Base-by-base conservation (phyloP, 2,797 vertebrate species). In the Mastacembelus armatus region DNA sequence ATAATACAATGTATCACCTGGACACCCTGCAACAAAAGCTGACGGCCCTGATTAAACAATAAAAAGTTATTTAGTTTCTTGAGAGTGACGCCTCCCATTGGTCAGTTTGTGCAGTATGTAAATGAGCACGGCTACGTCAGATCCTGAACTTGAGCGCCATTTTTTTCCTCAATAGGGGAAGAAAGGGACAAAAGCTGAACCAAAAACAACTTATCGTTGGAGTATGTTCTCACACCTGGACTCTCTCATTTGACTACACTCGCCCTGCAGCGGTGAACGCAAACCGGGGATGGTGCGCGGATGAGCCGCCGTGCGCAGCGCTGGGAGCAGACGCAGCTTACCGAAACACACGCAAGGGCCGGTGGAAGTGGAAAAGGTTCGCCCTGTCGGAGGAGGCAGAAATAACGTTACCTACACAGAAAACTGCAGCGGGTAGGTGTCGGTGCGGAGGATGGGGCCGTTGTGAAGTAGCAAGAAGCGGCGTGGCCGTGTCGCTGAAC, bases 121-220 rank as follows among this genome's bases (percentile, higher is more conserved):
- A 97, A 98, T 97, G 18, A 64, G 55, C 16, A 0, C 0, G 0
- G 0, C 0, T 3, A 92, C 96, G 96, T 98, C 96, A 98, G 90
- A 96, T 98, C 96, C 96, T 91, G 92, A 92, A 94, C 91, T 92
- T 95, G 81, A 94, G 95, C 97, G 97, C 97, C 97, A 99, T 98
- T 98, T 98, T 94, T 95, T 90, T 95, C 95, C 83, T 88, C 94
- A 74, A 83, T 72, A 68, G 85, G 84, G 72, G 83, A 91, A 83
- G 89, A 92, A 92, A 90, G 88, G 83, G 89, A 90, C 88, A 89
- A 92, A 92, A 92, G 88, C 89, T 48, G 24, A 18, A 60, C 32
- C 43, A 67, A 76, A 77, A 78, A 74, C 68, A 85, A 89, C 72
- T 85, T 71, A 7, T 43, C 29, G 56, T 1, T 2, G 55, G 65